Conservation (phyloP, 1,140 invertebrate genomes). For the Pseudomyrmex dendroicus region DNA sequence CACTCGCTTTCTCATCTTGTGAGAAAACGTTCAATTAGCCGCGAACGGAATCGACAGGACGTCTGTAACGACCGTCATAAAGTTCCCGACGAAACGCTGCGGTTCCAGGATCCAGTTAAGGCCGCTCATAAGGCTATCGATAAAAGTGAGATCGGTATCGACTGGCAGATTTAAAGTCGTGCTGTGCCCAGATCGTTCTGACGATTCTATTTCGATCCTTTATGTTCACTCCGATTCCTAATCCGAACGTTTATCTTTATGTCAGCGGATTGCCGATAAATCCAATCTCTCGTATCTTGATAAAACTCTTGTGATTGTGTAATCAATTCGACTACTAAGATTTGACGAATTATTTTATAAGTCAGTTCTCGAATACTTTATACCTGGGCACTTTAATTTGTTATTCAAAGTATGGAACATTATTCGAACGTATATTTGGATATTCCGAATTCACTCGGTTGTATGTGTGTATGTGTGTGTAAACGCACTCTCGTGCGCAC, state of each 20-base stretch:
- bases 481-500: slow-evolving; percentile 30
- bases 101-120: slow-evolving; percentile 79
- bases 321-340: not conserved
- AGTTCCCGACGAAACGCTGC: slow-evolving; percentile 74
- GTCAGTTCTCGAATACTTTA: not conserved
- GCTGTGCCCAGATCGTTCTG: slow-evolving; percentile 62
- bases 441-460: not conserved
- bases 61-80: slow-evolving; percentile 78
- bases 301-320: slow-evolving; percentile 25
- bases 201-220: slow-evolving; percentile 69
- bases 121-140: slow-evolving; percentile 63
- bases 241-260: slow-evolving; percentile 63
- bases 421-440: not conserved
- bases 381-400: too few species aligned
- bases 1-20: slow-evolving; percentile 72
- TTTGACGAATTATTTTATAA: slow-evolving; percentile 1
- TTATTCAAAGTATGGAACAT: too few species aligned
- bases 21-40: slow-evolving; percentile 83
- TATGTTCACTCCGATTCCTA: slow-evolving; percentile 30
- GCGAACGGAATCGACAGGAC: slow-evolving; percentile 79
- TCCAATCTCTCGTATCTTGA: slow-evolving; percentile 11
- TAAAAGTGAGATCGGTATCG: slow-evolving; percentile 69
- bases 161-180: slow-evolving; percentile 66
- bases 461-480: not conserved
- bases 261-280: slow-evolving; percentile 55